Evolutionary conservation across 1,140 invertebrate genomes (phyloP).

Genomic region (Caenorhabditis latens): DNA sequence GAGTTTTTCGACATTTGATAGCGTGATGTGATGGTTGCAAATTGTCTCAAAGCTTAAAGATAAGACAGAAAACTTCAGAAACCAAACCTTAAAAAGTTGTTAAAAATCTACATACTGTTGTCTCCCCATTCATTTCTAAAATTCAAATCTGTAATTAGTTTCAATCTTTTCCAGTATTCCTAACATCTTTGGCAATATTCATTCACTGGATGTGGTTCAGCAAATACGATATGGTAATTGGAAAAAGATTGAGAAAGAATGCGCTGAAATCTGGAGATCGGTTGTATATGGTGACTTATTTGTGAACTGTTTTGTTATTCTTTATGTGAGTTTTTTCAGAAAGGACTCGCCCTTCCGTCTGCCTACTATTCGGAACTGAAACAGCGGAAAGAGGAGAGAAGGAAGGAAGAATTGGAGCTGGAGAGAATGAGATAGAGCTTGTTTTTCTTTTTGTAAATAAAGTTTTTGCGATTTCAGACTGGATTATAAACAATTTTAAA

Average conservation of each 20-base stretch:
- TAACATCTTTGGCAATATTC: slow-evolving; percentile 14
- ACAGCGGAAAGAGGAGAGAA: background rate
- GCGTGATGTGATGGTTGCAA: too few relatives aligned
- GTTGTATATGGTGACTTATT: background rate
- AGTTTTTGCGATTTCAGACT: too few relatives aligned
- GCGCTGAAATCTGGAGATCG: background rate
- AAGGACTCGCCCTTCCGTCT: background rate
- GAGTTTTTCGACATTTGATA: too few relatives aligned
- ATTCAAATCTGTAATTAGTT: too few relatives aligned
- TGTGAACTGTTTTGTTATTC: background rate
- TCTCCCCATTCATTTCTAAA: too few relatives aligned
- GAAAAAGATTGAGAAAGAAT: background rate
- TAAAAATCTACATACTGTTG: too few relatives aligned
- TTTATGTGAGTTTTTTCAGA: background rate
- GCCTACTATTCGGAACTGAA: background rate
- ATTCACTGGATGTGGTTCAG: slow-evolving; percentile 51
- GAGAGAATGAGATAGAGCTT: too few relatives aligned
- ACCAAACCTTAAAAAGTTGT: too few relatives aligned
- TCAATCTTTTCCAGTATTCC: background rate
- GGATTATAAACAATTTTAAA: too few relatives aligned
- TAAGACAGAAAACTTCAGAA: too few relatives aligned
- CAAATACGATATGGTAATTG: slow-evolving; percentile 36
- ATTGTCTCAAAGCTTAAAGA: too few relatives aligned
- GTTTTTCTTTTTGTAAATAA: too few relatives aligned
- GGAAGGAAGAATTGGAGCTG: background rate